Conservation (phyloP, 2,888 invertebrate genomes). For the Frankliniella intonsa region DNA sequence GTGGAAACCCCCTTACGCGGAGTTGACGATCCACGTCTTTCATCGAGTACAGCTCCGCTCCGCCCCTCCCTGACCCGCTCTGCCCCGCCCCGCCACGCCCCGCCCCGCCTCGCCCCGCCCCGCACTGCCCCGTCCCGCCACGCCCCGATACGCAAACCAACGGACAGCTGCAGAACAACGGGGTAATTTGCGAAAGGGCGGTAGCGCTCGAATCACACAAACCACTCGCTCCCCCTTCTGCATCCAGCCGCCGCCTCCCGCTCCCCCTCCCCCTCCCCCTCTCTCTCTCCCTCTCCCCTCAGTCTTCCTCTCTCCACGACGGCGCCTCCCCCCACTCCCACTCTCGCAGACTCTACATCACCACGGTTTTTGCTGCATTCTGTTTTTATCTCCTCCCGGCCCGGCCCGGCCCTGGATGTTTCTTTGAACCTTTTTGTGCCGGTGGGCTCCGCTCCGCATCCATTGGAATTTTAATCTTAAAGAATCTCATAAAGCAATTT, state of each 20-base stretch:
- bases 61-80: background rate
- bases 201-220: conserved; percentile 19
- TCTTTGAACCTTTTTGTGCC: conserved; percentile 16
- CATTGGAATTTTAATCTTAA: conserved; percentile 25
- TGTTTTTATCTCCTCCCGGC: conserved; percentile 9
- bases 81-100: background rate
- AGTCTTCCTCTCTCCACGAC: background rate
- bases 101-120: background rate
- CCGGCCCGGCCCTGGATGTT: background rate
- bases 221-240: background rate
- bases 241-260: background rate
- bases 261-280: background rate
- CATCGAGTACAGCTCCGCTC: background rate
- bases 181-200: conserved; percentile 24
- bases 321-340: background rate
- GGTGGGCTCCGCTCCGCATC: background rate
- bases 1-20: background rate
- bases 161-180: background rate
- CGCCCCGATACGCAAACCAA: conserved; percentile 7
- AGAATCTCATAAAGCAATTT: conserved; percentile 27
- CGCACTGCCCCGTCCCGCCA: background rate
- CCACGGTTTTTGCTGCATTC: conserved; percentile 7
- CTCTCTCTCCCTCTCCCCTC: background rate
- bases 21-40: background rate
- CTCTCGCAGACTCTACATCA: background rate